Evolutionary conservation across 2,113 vertebrate genomes (phyloP).

Genomic region (Cyanoramphus novaezelandiae): DNA sequence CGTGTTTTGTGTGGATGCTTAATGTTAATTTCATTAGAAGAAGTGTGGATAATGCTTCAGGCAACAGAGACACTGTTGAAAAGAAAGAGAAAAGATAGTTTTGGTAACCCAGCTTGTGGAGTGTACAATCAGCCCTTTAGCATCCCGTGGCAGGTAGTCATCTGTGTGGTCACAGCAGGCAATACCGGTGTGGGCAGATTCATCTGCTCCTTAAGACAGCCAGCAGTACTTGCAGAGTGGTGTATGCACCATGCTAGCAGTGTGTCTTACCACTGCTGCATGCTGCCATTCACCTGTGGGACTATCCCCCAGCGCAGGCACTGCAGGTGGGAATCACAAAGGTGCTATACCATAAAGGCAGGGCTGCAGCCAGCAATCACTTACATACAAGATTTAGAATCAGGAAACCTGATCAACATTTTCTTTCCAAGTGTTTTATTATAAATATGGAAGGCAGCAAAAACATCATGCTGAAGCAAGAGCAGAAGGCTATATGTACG

Average conservation of each 20-base stretch:
- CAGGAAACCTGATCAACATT: background rate
- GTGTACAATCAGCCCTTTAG: background rate
- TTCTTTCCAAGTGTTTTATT: background rate
- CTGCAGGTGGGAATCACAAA: background rate
- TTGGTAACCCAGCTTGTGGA: background rate
- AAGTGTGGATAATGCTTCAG: background rate
- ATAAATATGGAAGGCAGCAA: accelerated
- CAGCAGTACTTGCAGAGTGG: background rate
- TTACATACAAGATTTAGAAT: background rate
- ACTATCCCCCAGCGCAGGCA: background rate
- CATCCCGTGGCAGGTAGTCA: background rate
- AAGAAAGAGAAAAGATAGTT: background rate
- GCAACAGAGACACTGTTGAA: background rate
- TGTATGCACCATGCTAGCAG: background rate
- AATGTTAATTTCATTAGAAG: background rate
- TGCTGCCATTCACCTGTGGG: accelerated
- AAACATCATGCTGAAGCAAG: background rate
- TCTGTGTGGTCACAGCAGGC: background rate
- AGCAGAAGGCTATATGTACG: background rate
- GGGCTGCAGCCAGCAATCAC: background rate
- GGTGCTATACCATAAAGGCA: background rate
- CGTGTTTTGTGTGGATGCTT: background rate
- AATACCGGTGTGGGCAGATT: background rate
- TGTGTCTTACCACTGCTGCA: accelerated
- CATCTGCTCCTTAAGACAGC: background rate